phyloP scores from a whole-genome alignment of 2,797 vertebrate species.

The Myotis myotis region DNA sequence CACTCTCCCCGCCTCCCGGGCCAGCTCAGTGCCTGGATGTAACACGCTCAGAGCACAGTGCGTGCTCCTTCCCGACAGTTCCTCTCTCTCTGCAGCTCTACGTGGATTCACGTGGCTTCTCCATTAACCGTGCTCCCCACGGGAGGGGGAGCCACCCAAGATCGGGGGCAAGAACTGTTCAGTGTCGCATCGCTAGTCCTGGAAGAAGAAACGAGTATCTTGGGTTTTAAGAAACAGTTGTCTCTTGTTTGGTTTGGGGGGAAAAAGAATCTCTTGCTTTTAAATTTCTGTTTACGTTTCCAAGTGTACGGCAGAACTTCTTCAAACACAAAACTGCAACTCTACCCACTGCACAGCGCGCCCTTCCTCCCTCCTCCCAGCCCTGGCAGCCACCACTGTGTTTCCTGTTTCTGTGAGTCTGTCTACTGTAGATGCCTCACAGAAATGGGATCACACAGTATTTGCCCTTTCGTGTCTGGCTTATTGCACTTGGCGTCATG shows the following conservation, averaged over 20 bases:
- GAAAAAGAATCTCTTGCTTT: background rate
- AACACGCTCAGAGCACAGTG: fast-evolving
- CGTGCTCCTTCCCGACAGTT: fast-evolving
- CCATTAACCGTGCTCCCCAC: background rate
- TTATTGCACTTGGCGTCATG: background rate
- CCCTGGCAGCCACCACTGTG: background rate
- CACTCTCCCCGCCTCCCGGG: fast-evolving
- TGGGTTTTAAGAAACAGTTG: background rate
- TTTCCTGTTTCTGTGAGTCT: background rate
- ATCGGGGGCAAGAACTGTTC: background rate
- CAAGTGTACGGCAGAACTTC: too few relatives aligned
- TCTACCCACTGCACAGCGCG: too few relatives aligned
- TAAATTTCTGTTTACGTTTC: background rate
- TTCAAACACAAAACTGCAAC: background rate
- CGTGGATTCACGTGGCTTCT: fast-evolving
- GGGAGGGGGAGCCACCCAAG: background rate
- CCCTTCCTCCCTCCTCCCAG: background rate
- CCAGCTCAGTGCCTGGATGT: background rate
- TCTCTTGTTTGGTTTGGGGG: background rate
- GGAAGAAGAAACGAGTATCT: background rate
- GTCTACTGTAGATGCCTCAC: background rate
- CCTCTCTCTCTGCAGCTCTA: too few relatives aligned
- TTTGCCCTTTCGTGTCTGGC: background rate
- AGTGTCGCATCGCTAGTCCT: background rate
- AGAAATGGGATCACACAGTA: background rate